phyloP scores from a whole-genome alignment of 2,797 vertebrate genomes.

The Dermochelys coriacea region DNA sequence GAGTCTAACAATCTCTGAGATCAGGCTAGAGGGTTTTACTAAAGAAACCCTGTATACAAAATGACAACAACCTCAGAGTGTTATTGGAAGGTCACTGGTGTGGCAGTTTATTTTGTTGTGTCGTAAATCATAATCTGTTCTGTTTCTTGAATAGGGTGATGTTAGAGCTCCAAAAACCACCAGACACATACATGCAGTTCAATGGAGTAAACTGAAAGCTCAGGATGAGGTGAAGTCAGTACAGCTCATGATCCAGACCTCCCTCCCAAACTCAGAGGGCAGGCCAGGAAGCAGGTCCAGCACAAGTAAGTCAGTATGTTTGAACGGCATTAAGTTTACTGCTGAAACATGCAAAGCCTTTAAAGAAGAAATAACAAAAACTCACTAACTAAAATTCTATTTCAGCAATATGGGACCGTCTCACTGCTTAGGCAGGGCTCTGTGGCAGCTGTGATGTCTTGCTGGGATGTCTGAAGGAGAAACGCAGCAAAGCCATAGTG shows the following conservation, averaged over 20 bases:
- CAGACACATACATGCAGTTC: slow-evolving; percentile 86
- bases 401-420: neutral
- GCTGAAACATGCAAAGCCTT: accelerated
- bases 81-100: neutral
- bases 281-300: slow-evolving; percentile 82
- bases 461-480: neutral
- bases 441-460: neutral
- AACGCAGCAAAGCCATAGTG: neutral
- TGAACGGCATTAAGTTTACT: accelerated
- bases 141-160: slow-evolving; percentile 84
- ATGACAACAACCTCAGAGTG: neutral
- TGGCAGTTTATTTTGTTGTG: neutral
- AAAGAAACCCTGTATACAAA: slow-evolving; percentile 8
- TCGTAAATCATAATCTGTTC: neutral
- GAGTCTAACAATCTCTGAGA: slow-evolving; percentile 62
- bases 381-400: neutral
- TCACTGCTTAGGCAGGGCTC: neutral
- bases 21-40: slow-evolving; percentile 32
- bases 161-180: slow-evolving; percentile 91
- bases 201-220: slow-evolving; percentile 84
- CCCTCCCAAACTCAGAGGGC: slow-evolving; percentile 78
- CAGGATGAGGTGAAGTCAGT: slow-evolving; percentile 89
- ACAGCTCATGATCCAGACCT: slow-evolving; percentile 91
- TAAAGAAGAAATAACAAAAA: neutral
- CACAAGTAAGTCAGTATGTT: slow-evolving; percentile 81